Percentiles rank a stretch among this genome's conserved stretches.
Conservation (phyloP, 2,888 invertebrate genomes). For the Lasioglossum zephyrum region DNA sequence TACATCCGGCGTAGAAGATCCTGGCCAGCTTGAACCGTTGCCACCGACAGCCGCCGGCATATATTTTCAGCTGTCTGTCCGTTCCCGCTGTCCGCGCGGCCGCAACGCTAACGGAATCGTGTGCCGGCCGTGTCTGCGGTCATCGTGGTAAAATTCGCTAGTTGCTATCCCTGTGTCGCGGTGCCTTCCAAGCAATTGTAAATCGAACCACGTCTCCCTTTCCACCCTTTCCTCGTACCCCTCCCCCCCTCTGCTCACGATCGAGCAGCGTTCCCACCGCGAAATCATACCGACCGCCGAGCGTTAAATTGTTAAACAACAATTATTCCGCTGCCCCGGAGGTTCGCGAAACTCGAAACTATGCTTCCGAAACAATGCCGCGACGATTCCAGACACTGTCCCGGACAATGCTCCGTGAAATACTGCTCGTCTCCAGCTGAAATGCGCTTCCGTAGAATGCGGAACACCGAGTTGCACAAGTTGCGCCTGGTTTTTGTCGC, state of each 20-base stretch:
- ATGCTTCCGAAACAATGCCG: constrained; percentile 3
- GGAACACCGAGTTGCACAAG: neutral
- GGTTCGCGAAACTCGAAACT: neutral
- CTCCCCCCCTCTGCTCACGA: neutral
- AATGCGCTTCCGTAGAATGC: neutral
- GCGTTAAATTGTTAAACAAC: constrained; percentile 11
- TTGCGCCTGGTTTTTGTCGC: neutral
- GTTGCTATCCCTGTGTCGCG: constrained; percentile 28
- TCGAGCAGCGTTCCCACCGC: neutral
- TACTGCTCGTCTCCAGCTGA: neutral
- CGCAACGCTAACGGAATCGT: constrained; percentile 42
- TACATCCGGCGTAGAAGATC: constrained; percentile 34
- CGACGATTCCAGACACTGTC: constrained; percentile 3
- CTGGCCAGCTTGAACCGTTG: constrained; percentile 17
- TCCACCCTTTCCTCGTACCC: neutral
- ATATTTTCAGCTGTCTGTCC: constrained; percentile 40
- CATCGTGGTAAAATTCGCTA: constrained; percentile 40
- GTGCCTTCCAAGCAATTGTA: constrained; percentile 24
- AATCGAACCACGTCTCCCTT: neutral
- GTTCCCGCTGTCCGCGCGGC: neutral
- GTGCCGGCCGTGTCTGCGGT: constrained; percentile 41
- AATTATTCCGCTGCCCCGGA: neutral
- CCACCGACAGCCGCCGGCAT: constrained; percentile 42
- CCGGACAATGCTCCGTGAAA: neutral
- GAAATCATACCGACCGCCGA: neutral